Percentiles rank a stretch among this genome's conserved stretches.
Conservation (phyloP, 92 coral and sea anemone species). For the Chrysogorgia sp. region DNA sequence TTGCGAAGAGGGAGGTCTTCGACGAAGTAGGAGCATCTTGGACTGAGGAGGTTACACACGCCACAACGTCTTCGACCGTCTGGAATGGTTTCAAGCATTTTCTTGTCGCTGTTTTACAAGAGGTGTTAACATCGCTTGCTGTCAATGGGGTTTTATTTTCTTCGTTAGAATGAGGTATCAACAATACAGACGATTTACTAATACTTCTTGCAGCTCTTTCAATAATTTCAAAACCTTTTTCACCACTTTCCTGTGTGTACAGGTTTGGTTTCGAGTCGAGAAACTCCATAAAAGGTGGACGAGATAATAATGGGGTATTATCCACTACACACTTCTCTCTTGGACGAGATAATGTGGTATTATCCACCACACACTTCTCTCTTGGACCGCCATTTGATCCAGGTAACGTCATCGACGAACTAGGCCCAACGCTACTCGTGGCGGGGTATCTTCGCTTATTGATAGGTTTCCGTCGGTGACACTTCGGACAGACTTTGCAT, state of each 20-base stretch:
- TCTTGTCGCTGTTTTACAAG: too few relatives aligned
- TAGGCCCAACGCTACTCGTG: too few relatives aligned
- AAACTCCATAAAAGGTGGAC: constrained; percentile 12
- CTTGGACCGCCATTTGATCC: too few relatives aligned
- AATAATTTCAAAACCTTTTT: constrained; percentile 18
- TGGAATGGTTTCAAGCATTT: background rate
- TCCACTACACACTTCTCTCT: too few relatives aligned
- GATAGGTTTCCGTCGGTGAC: constrained; percentile 18
- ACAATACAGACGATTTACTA: constrained; percentile 4
- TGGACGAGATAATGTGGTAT: too few relatives aligned
- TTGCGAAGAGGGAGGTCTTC: background rate
- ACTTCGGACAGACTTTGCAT: constrained; percentile 31
- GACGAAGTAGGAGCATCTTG: background rate
- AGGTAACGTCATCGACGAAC: too few relatives aligned
- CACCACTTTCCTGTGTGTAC: background rate
- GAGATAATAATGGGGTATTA: background rate
- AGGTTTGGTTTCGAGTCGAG: background rate
- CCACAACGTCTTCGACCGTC: background rate
- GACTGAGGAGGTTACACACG: background rate
- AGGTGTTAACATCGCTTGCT: too few relatives aligned
- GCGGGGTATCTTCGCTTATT: too few relatives aligned
- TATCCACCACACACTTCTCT: too few relatives aligned
- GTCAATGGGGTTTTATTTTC: background rate
- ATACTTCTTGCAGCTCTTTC: constrained; percentile 10
- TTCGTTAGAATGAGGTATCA: background rate